Evolutionary conservation across 2,797 vertebrate species (phyloP).

Genomic region (Neosalanx taihuensis): DNA sequence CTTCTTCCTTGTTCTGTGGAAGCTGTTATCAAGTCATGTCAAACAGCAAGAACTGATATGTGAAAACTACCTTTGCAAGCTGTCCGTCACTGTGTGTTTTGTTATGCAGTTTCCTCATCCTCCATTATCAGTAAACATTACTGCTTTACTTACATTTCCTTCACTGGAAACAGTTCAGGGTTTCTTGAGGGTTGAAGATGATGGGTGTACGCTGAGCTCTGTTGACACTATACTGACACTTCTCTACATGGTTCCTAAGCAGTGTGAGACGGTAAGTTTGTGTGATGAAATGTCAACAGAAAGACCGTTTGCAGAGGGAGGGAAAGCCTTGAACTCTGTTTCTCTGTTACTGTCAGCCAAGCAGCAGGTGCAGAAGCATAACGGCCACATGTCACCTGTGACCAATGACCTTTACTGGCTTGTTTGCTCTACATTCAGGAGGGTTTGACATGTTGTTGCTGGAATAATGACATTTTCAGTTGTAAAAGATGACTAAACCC

Average conservation of each 20-base stretch:
- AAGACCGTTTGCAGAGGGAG: slow-evolving; percentile 58
- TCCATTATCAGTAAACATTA: background rate
- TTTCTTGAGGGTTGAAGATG: background rate
- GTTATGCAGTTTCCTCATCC: background rate
- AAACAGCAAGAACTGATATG: background rate
- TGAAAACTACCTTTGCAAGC: background rate
- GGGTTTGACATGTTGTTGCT: background rate
- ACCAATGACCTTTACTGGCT: slow-evolving; percentile 12
- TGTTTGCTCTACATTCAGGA: slow-evolving; percentile 11
- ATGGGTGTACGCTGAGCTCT: background rate
- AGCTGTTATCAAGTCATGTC: background rate
- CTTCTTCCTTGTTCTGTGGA: background rate
- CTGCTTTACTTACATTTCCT: background rate
- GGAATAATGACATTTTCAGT: background rate
- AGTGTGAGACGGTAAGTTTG: slow-evolving; percentile 20
- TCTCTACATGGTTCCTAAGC: background rate
- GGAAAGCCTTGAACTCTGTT: slow-evolving; percentile 1
- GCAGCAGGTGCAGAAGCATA: slow-evolving; percentile 13
- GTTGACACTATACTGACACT: background rate
- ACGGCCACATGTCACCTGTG: slow-evolving; percentile 13
- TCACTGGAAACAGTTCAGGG: background rate
- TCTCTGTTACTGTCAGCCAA: background rate
- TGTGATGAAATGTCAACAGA: slow-evolving; percentile 46
- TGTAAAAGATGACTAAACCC: background rate
- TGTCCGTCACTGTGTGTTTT: background rate